Conservation (phyloP, 2,797 vertebrate genomes). For the Denticeps clupeoides region DNA sequence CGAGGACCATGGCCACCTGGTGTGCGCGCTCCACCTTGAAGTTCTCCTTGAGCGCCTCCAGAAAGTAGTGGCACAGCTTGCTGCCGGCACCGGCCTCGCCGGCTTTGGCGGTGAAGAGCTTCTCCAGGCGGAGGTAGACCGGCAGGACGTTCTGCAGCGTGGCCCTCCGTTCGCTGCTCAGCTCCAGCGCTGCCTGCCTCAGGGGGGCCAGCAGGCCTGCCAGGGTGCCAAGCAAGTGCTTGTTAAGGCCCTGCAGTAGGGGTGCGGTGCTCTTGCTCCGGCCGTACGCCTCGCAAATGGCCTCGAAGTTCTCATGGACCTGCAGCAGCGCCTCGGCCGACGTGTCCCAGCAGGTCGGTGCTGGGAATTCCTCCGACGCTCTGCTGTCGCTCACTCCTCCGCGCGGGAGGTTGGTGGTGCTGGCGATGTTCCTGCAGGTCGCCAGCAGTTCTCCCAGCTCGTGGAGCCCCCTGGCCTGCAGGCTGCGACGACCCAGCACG, state of each 20-base stretch:
- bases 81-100: conserved; percentile 83
- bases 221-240: conserved; percentile 86
- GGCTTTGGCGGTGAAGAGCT: conserved; percentile 94
- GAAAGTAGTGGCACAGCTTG: conserved; percentile 96
- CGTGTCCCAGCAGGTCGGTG: conserved; percentile 90
- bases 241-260: conserved; percentile 91
- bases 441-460: conserved; percentile 88
- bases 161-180: conserved; percentile 84
- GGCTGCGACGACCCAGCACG: conserved; percentile 84
- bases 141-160: conserved; percentile 93
- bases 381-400: conserved; percentile 75
- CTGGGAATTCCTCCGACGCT: conserved; percentile 68
- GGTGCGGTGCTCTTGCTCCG: conserved; percentile 86
- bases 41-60: conserved; percentile 96
- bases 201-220: conserved; percentile 82
- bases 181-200: conserved; percentile 83
- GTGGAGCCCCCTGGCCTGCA: conserved; percentile 90
- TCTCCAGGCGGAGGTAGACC: conserved; percentile 90
- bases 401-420: conserved; percentile 70
- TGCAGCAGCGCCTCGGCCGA: conserved; percentile 87
- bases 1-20: conserved; percentile 95
- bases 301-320: conserved; percentile 90
- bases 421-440: conserved; percentile 80
- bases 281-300: conserved; percentile 91
- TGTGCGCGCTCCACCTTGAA: conserved; percentile 94